phyloP scores from a whole-genome alignment of 2,888 invertebrate genomes.

The Tetanocera ferruginea region DNA sequence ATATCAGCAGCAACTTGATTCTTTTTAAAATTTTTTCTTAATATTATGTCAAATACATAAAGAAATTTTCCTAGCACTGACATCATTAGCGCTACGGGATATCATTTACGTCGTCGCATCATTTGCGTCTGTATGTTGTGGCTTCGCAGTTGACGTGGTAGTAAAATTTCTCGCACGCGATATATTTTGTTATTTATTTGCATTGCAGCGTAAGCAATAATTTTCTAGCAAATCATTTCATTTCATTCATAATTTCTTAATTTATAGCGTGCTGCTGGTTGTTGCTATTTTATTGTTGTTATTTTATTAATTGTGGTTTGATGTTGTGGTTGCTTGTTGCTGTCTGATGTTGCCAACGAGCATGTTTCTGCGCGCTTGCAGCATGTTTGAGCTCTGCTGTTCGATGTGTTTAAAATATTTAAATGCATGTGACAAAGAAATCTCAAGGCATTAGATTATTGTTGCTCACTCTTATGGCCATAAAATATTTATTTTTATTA shows the following conservation, averaged over 20 bases:
- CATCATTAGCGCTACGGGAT: neutral
- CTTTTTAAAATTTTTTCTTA: neutral
- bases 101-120: neutral
- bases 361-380: neutral
- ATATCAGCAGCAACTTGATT: neutral
- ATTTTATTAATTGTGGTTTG: neutral
- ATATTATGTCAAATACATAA: neutral
- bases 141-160: neutral
- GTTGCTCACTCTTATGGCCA: too few relatives aligned
- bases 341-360: neutral
- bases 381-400: neutral
- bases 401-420: neutral
- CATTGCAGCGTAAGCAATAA: too few relatives aligned
- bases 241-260: conserved; percentile 21
- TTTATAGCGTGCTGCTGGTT: neutral
- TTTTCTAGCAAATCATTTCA: neutral
- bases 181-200: conserved; percentile 6
- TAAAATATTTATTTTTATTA: too few relatives aligned
- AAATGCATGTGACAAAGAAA: too few relatives aligned
- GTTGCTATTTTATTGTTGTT: neutral
- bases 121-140: neutral
- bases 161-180: conserved; percentile 5
- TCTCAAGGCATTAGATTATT: too few relatives aligned
- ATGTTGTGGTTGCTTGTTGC: neutral
- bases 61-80: neutral